Base-by-base conservation (phyloP, 2,797 vertebrate genomes). In the Enteromius anoplus region DNA sequence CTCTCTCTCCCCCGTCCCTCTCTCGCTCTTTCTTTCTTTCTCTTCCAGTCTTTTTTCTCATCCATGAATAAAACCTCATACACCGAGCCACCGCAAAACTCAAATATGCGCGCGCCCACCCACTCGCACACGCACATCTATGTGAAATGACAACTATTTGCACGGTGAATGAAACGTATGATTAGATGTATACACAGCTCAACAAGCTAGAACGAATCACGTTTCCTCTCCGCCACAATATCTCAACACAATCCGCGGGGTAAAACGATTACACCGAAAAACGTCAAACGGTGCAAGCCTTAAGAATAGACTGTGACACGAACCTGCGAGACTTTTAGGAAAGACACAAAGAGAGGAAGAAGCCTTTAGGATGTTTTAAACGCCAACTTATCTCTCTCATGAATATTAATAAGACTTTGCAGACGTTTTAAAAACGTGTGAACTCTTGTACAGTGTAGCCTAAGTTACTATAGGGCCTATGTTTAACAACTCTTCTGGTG, bases 141-240 rank as follows among this genome's bases (percentile, higher is more conserved):
- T 91, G 92, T 91, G 94, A 94, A 92, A 94, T 92, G 92, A 93
- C 92, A 91, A 87, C 91, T 93, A 86, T 91, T 94, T 95, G 94
- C 95, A 94, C 69, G 92, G 94, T 91, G 93, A 92, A 94, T 96
- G 96, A 95, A 93, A 93, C 88, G 92, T 92, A 86, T 91, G 92
- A 94, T 94, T 94, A 93, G 87, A 93, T 91, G 88, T 83, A 82
- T 83, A 89, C 93, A 92, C 91, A 91, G 92, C 90, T 93, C 88
- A 89, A 92, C 40, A 91, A 94, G 92, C 93, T 94, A 95, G 95
- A 97, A 96, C 94, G 94, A 98, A 97, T 97, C 93, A 88, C 81
- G 90, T 96, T 97, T 95, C 92, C 93, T 93, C 85, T 86, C 84
- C 84, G 71, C 51, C 72, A 87, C 77, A 72, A 78, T 91, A 83